These are phyloP conservation scores for Meiosimyza decipiens DNA, from an alignment of 2,888 invertebrate species.

Conservation along the genomic window DNA sequence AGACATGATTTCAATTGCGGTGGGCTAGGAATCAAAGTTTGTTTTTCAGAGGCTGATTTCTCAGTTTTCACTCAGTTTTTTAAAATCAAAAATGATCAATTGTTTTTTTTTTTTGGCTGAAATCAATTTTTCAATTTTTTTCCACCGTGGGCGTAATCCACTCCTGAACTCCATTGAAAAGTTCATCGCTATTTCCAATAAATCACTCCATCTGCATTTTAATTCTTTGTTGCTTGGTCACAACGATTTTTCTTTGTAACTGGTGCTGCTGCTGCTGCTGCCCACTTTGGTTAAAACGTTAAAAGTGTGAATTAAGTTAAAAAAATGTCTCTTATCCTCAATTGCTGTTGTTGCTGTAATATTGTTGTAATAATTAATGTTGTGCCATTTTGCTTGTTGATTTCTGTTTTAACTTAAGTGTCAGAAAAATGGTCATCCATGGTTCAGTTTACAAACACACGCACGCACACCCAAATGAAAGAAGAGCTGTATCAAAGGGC, in stretches of 20 bases:
- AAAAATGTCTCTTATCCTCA: slow-evolving; percentile 25
- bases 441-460: neutral
- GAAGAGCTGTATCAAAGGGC: too few species aligned
- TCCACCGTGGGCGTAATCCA: neutral
- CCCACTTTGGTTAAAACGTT: slow-evolving; percentile 29
- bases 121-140: neutral
- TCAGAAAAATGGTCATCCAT: neutral
- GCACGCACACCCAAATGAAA: neutral
- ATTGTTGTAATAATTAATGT: slow-evolving; percentile 20
- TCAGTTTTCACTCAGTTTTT: too few species aligned
- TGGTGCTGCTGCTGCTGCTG: slow-evolving; percentile 6
- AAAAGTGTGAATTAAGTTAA: slow-evolving; percentile 33
- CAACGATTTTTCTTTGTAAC: neutral
- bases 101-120: too few species aligned
- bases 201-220: slow-evolving; percentile 17
- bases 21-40: too few species aligned
- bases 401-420: neutral
- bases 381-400: slow-evolving; percentile 8
- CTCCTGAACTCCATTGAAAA: neutral
- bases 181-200: slow-evolving; percentile 3
- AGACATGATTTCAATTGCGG: too few species aligned
- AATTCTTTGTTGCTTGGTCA: neutral
- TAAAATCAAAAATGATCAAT: too few species aligned
- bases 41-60: too few species aligned
- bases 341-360: neutral